Percentiles rank a stretch among this genome's conserved stretches.
phyloP scores from a whole-genome alignment of 2,113 vertebrate species.

The Clarias batrachus region DNA sequence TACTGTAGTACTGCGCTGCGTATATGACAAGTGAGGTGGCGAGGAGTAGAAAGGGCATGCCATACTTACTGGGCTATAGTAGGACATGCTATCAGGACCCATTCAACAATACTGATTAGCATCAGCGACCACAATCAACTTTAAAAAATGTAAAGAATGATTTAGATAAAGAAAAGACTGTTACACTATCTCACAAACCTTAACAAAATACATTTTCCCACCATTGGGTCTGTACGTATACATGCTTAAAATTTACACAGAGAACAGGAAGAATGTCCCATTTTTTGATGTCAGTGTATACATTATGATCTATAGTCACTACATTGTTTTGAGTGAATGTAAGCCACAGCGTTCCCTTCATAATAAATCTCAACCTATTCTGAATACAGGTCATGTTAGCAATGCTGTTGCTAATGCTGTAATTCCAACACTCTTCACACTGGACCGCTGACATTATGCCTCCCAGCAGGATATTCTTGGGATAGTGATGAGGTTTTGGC shows the following conservation, averaged over 20 bases:
- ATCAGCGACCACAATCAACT: background rate
- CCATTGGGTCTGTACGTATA: background rate
- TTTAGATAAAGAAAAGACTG: background rate
- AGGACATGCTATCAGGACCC: background rate
- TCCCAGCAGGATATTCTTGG: conserved; percentile 62
- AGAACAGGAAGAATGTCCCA: background rate
- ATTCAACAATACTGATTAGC: background rate
- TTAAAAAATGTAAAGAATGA: background rate
- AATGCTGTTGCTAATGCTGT: background rate
- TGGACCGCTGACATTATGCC: conserved; percentile 40
- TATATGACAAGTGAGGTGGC: background rate
- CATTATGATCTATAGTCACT: background rate
- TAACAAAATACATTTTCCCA: background rate
- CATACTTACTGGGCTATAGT: background rate
- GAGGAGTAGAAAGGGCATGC: background rate
- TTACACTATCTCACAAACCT: background rate
- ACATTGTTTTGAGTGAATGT: background rate
- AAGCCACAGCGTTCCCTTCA: background rate
- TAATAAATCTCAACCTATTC: background rate
- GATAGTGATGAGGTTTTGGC: conserved; percentile 55
- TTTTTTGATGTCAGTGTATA: background rate
- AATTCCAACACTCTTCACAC: background rate
- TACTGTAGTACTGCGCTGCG: background rate
- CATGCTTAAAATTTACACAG: background rate
- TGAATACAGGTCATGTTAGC: background rate